phyloP scores from a whole-genome alignment of 2,888 invertebrate genomes.

The Anorthoa munda region DNA sequence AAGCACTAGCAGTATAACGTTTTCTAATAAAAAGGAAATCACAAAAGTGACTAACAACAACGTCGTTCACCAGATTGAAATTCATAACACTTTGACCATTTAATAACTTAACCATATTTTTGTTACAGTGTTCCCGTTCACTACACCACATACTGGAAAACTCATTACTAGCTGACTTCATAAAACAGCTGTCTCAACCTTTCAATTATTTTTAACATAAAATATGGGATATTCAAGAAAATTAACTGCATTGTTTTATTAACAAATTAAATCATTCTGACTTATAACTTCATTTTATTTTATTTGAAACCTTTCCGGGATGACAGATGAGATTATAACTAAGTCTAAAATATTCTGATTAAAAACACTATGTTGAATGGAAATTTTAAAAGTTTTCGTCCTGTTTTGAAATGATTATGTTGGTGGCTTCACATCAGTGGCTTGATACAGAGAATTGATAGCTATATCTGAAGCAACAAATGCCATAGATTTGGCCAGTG shows the following conservation, averaged over 20 bases:
- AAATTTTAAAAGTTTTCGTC: not conserved
- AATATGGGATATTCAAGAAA: not conserved
- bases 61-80: not conserved
- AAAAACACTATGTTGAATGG: not conserved
- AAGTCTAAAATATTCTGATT: not conserved
- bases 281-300: constrained; percentile 29
- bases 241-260: not conserved
- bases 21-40: not conserved
- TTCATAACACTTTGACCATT: not conserved
- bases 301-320: not conserved
- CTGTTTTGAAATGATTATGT: constrained; percentile 67
- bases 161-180: constrained; percentile 30
- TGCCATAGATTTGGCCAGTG: constrained; percentile 88
- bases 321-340: not conserved
- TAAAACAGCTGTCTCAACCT: not conserved
- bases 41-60: not conserved
- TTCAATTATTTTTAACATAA: not conserved
- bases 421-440: constrained; percentile 86
- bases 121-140: constrained; percentile 40
- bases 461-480: constrained; percentile 88
- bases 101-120: constrained; percentile 6
- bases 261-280: constrained; percentile 32
- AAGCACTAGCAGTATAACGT: not conserved
- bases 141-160: constrained; percentile 36
- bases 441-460: constrained; percentile 87